These are phyloP conservation scores for Nephrotoma guestfalica DNA, from an alignment of 2,888 invertebrate species.

Conservation along the genomic window DNA sequence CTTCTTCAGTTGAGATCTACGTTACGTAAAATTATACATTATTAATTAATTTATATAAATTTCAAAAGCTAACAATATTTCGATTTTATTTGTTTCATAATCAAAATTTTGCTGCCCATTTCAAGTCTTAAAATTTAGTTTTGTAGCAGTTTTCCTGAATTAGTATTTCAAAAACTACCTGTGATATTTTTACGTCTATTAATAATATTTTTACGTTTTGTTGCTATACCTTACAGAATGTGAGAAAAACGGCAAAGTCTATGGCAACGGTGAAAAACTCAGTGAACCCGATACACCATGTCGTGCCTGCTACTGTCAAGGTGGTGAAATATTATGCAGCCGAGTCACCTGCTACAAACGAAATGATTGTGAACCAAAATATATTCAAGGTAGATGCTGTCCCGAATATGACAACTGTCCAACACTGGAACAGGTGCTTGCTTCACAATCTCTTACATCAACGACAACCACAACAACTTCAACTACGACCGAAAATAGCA, in stretches of 20 bases:
- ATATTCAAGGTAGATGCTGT: constrained; percentile 60
- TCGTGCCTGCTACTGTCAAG: constrained; percentile 66
- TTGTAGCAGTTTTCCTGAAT: too few species aligned
- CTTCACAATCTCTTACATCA: constrained; percentile 9
- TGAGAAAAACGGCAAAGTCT: constrained; percentile 55
- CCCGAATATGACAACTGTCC: constrained; percentile 73
- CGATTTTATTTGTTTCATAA: too few species aligned
- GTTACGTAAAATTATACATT: too few species aligned
- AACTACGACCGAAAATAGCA: neutral
- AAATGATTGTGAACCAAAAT: constrained; percentile 58
- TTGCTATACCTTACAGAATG: constrained; percentile 43
- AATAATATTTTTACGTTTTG: neutral
- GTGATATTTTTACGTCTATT: neutral
- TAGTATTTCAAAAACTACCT: too few species aligned
- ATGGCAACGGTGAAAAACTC: constrained; percentile 62
- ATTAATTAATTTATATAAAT: too few species aligned
- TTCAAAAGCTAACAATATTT: too few species aligned
- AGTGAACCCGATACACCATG: constrained; percentile 58
- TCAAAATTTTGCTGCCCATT: too few species aligned
- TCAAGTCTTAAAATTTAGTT: too few species aligned
- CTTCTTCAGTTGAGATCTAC: too few species aligned
- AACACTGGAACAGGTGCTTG: constrained; percentile 36
- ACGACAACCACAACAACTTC: neutral
- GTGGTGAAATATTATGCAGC: constrained; percentile 63
- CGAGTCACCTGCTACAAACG: constrained; percentile 61